Evolutionary conservation across 2,888 invertebrate genomes (phyloP), one percentile per base, ranked within the genome.

Genomic region (Pyrochroa serraticornis): DNA sequence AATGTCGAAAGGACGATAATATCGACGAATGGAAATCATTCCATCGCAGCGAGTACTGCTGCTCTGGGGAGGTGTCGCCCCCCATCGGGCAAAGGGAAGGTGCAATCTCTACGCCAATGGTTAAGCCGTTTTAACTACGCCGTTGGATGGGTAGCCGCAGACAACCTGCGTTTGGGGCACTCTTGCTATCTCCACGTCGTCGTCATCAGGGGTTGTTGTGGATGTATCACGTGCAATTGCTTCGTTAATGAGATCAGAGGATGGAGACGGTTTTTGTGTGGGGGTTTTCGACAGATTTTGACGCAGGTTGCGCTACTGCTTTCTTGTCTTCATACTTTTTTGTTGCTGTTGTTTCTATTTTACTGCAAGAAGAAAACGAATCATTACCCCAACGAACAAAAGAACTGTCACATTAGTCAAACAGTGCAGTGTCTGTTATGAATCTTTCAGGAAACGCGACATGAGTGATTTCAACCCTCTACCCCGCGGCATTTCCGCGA

Each of bases 21-120:
- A 95, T 93, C 75, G 92, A 93, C 67, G 92, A 89, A 80, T 94
- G 93, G 83, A 93, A 95, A 82, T 95, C 94, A 81, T 95, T 95
- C 95, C 95, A 95, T 76, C 93, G 89, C 80, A 95, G 86, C 80
- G 93, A 92, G 82, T 94, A 95, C 81, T 93, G 93, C 83, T 93
- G 93, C 83, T 89, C 89, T 71, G 87, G 77, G 78, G 78, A 77
- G 77, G 79, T 79, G 68, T 76, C 83, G 82, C 83, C 84, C 81
- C 83, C 84, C 83, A 84, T 83, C 82, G 84, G 82, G 78, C 78
- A 77, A 67, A 75, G 73, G 65, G 77, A 77, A 66, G 79, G 79
- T 72, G 79, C 77, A 75, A 79, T 79, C 72, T 79, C 78, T 77
- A 79, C 78, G 77, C 77, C 78, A 78, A 78, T 79, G 76, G 67